Conservation (phyloP, 2,888 invertebrate genomes). For the Drosophila fulvimacula region DNA sequence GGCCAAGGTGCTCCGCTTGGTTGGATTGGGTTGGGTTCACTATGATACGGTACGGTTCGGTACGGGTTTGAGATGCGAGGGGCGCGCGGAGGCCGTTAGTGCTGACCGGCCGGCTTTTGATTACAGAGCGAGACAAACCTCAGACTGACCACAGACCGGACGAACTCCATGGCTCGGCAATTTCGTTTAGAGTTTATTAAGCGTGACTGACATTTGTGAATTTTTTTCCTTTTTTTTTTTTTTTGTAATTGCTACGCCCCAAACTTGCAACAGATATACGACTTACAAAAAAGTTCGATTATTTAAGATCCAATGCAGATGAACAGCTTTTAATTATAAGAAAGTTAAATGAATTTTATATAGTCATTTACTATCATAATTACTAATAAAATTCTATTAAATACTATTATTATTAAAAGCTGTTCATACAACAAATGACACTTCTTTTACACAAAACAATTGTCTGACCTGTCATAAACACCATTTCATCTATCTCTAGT, state of each 20-base stretch:
- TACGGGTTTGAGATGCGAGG: conserved; percentile 13
- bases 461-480: not conserved
- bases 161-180: conserved; percentile 69
- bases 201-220: conserved; percentile 79
- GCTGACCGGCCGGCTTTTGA: conserved; percentile 74
- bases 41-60: conserved; percentile 8
- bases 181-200: conserved; percentile 74
- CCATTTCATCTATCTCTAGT: not conserved
- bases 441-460: not conserved
- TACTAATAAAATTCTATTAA: no score
- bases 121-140: conserved; percentile 49
- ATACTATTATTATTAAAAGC: no score
- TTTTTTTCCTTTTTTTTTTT: conserved; percentile 26
- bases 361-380: no score
- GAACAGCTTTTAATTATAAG: not conserved
- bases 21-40: conserved; percentile 22
- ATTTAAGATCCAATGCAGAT: conserved; percentile 3
- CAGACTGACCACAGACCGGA: conserved; percentile 51
- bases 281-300: conserved; percentile 18
- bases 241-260: conserved; percentile 70
- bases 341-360: not conserved
- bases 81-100: not conserved
- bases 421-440: not conserved
- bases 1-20: conserved; percentile 65
- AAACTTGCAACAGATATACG: conserved; percentile 54